phyloP scores from a whole-genome alignment of 2,888 invertebrate species.

The Apamea monoglypha region DNA sequence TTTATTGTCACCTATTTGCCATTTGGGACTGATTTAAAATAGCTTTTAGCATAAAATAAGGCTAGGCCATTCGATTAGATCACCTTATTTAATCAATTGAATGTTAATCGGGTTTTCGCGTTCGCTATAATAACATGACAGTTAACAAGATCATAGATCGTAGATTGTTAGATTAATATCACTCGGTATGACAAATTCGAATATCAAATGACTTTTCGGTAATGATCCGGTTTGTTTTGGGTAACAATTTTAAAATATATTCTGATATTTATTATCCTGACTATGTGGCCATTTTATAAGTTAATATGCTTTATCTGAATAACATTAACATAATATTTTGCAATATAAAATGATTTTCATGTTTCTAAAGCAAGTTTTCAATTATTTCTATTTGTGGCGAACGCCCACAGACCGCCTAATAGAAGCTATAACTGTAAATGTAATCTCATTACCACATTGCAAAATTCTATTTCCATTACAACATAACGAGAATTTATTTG shows the following conservation, averaged over 20 bases:
- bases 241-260: slow-evolving; percentile 44
- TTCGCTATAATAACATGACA: slow-evolving; percentile 76
- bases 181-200: slow-evolving; percentile 72
- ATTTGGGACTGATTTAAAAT: slow-evolving; percentile 82
- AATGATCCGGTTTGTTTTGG: slow-evolving; percentile 70
- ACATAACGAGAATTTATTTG: slow-evolving; percentile 86
- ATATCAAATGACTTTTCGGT: slow-evolving; percentile 70
- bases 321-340: slow-evolving; percentile 59
- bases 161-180: slow-evolving; percentile 79
- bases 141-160: slow-evolving; percentile 77
- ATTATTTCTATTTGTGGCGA: slow-evolving; percentile 73
- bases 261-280: slow-evolving; percentile 28
- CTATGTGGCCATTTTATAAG: slow-evolving; percentile 53
- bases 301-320: slow-evolving; percentile 55
- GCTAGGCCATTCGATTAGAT: slow-evolving; percentile 78
- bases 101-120: slow-evolving; percentile 81
- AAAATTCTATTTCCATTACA: slow-evolving; percentile 83
- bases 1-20: slow-evolving; percentile 81
- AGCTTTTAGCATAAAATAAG: slow-evolving; percentile 84
- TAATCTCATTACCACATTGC: slow-evolving; percentile 83
- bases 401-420: slow-evolving; percentile 77
- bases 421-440: slow-evolving; percentile 80
- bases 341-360: slow-evolving; percentile 60
- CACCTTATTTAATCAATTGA: slow-evolving; percentile 80
- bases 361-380: slow-evolving; percentile 64